Evolutionary conservation across 2,113 vertebrate genomes (phyloP).

Genomic region (Herpetotheres cachinnans): DNA sequence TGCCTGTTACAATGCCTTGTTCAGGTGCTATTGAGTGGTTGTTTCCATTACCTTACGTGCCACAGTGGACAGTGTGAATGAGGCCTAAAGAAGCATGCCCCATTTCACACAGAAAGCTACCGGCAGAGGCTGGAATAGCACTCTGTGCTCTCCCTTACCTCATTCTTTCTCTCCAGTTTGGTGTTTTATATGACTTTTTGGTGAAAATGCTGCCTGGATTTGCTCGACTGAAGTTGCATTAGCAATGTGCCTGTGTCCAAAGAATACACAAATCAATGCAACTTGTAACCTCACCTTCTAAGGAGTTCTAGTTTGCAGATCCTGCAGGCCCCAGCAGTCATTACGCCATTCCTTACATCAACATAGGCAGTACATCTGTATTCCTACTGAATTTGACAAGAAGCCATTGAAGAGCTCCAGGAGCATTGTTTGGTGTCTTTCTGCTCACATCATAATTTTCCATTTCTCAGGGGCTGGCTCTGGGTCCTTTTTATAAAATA

Average conservation of each 20-base stretch:
- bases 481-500: neutral
- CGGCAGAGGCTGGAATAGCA: neutral
- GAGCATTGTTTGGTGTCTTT: neutral
- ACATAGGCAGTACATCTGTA: neutral
- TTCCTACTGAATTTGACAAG: neutral
- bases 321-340: neutral
- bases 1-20: neutral
- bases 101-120: neutral
- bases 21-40: neutral
- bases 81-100: neutral
- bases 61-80: neutral
- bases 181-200: neutral
- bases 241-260: neutral
- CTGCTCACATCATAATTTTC: neutral
- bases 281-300: neutral
- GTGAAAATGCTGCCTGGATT: neutral
- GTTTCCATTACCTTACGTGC: neutral
- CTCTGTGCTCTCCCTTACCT: neutral
- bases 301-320: neutral
- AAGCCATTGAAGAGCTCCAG: neutral
- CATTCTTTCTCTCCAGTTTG: neutral
- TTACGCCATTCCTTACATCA: neutral
- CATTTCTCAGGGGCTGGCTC: neutral
- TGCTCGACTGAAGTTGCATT: neutral
- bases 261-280: neutral